A percentile compares a stretch with the other conserved stretches of the same genome.
These are phyloP conservation scores for Psettodes erumei DNA, from an alignment of 2,113 vertebrate species.

Conservation along the genomic window DNA sequence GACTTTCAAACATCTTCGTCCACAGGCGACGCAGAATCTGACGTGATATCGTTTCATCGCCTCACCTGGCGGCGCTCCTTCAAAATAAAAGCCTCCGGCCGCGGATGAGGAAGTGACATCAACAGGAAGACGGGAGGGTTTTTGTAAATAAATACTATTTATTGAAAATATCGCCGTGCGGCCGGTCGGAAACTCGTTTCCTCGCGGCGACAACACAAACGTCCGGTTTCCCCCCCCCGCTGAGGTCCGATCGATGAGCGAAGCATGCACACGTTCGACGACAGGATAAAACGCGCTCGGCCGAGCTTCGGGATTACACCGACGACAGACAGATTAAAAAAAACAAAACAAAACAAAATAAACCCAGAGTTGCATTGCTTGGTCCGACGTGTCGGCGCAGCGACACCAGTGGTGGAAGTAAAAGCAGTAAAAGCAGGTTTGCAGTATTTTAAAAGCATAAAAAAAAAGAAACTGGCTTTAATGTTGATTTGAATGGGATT, in stretches of 20 bases:
- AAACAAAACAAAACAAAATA: conserved; percentile 33
- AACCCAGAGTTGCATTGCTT: conserved; percentile 46
- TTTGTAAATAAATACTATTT: conserved; percentile 86
- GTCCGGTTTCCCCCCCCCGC: conserved; percentile 41
- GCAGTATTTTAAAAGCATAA: not conserved
- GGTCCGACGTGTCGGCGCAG: conserved; percentile 57
- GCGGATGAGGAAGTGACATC: conserved; percentile 12
- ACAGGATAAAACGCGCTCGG: conserved; percentile 69
- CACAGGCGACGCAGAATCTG: too few relatives aligned
- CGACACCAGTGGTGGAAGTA: conserved; percentile 62
- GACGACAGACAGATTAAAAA: too few relatives aligned
- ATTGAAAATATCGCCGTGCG: conserved; percentile 85
- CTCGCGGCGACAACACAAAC: conserved; percentile 61
- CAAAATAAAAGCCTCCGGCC: too few relatives aligned
- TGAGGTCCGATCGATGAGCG: conserved; percentile 55
- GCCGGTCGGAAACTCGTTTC: conserved; percentile 72
- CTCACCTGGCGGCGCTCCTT: too few relatives aligned
- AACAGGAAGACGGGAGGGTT: too few relatives aligned
- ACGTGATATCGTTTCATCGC: too few relatives aligned
- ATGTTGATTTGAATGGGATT: not conserved
- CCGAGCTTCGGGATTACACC: conserved; percentile 69
- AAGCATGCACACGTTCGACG: conserved; percentile 61
- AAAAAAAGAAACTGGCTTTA: not conserved
- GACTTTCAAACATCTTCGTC: too few relatives aligned
- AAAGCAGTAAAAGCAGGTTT: conserved; percentile 12